These are phyloP conservation scores for Polydrusus cervinus DNA, from an alignment of 2,888 invertebrate species.

Conservation along the genomic window DNA sequence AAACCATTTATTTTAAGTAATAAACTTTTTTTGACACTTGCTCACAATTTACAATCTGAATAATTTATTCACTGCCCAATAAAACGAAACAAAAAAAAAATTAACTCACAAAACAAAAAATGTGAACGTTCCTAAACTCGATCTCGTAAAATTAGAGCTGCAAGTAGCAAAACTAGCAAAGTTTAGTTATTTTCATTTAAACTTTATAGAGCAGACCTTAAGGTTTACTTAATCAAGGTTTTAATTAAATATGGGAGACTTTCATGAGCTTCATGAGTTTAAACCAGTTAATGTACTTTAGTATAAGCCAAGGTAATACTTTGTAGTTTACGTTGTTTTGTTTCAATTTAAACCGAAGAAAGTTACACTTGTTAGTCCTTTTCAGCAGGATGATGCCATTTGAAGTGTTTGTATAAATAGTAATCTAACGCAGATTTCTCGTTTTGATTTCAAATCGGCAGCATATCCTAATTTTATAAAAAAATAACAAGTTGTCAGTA, in stretches of 20 bases:
- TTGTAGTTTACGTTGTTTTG: slow-evolving; percentile 10
- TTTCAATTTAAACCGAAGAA: background rate
- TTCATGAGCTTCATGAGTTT: slow-evolving; percentile 16
- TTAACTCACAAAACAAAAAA: background rate
- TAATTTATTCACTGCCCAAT: background rate
- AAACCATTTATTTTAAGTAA: too few relatives aligned
- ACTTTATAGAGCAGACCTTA: slow-evolving; percentile 20
- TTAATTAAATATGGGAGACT: slow-evolving; percentile 28
- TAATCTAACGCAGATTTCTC: too few relatives aligned
- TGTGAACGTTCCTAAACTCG: background rate
- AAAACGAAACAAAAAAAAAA: background rate
- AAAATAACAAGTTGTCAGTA: too few relatives aligned
- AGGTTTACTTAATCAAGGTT: slow-evolving; percentile 22
- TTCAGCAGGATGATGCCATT: too few relatives aligned
- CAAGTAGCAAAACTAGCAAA: slow-evolving; percentile 25
- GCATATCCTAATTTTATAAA: too few relatives aligned
- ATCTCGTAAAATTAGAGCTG: slow-evolving; percentile 13
- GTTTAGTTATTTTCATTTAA: slow-evolving; percentile 28
- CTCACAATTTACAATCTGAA: background rate
- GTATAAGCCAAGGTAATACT: background rate
- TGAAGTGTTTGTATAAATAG: too few relatives aligned
- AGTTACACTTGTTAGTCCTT: background rate
- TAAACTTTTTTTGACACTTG: too few relatives aligned
- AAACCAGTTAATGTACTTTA: background rate
- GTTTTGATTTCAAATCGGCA: too few relatives aligned